These are phyloP conservation scores for Melieria picta DNA, from an alignment of 2,888 invertebrate genomes.

Conservation along the genomic window DNA sequence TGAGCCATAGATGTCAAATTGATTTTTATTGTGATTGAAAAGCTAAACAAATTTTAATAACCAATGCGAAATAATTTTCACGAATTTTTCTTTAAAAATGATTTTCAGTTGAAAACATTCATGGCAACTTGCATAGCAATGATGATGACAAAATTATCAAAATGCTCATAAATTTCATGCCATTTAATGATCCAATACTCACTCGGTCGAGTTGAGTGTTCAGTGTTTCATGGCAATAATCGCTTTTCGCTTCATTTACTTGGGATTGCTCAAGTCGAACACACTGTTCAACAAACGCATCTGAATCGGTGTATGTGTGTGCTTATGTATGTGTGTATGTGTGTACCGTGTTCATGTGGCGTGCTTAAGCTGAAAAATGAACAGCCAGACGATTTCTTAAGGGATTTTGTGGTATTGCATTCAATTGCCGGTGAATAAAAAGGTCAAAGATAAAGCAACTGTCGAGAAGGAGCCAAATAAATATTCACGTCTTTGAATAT, in stretches of 20 bases:
- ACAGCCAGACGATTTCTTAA: constrained; percentile 27
- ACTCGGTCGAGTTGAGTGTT: too few relatives aligned
- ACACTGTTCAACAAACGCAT: neutral
- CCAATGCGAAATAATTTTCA: too few relatives aligned
- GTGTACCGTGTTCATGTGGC: neutral
- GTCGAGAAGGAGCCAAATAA: neutral
- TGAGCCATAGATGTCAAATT: too few relatives aligned
- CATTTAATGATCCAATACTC: too few relatives aligned
- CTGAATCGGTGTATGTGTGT: neutral
- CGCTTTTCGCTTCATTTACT: constrained; percentile 48
- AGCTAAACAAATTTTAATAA: too few relatives aligned
- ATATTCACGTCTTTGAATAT: neutral
- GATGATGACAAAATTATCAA: too few relatives aligned
- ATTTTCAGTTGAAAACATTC: too few relatives aligned
- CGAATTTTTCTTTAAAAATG: too few relatives aligned
- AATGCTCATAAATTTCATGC: too few relatives aligned
- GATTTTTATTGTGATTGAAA: too few relatives aligned
- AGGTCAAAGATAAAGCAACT: neutral
- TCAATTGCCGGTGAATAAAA: constrained; percentile 10
- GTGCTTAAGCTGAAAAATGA: neutral
- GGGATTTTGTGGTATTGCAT: constrained; percentile 19
- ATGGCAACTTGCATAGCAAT: too few relatives aligned
- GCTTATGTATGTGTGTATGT: neutral
- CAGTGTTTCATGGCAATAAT: constrained; percentile 43
- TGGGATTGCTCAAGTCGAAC: constrained; percentile 20